Base-by-base conservation (phyloP, 2,797 vertebrate genomes). In the Megaceryle alcyon region DNA sequence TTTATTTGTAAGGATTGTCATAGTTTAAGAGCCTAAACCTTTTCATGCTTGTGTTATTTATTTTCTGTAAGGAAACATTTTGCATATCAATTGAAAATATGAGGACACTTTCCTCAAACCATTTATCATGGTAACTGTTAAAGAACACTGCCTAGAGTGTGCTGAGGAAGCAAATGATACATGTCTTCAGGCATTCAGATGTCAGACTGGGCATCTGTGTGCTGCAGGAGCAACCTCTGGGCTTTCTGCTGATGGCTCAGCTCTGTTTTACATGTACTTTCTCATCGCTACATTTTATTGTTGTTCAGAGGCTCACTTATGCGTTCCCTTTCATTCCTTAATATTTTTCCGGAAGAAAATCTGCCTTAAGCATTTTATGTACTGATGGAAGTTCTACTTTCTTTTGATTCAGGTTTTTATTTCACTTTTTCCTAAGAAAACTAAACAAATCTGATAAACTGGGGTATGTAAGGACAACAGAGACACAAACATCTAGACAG, bases 341-440 rank as follows among this genome's bases (percentile, higher is more conserved):
- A 95, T 94, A 93, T 95, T 97, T 98, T 98, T 97, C 90, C 93
- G 91, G 82, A 61, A 88, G 88, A 97, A 97, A 94, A 97, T 96
- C 92, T 92, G 95, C 97, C 98, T 88, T 72, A 76, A 98, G 98
- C 97, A 80, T 83, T 98, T 97, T 95, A 87, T 97, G 96, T 96
- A 88, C 94, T 92, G 83, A 91, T 91, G 94, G 72, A 97, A 96
- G 90, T 94, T 96, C 69, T 97, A 44, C 75, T 91, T 93, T 72
- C 90, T 96, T 97, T 97, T 91, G 91, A 96, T 94, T 97, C 95
- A 71, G 65, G 49, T 72, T 94, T 88, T 86, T 90, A 59, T 81
- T 92, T 94, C 59, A 63, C 37, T 59, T 94, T 92, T 86, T 92
- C 91, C 31, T 72, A 61, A 94, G 82, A 92, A 96, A 97, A 82